Base-by-base conservation (phyloP, 2,113 vertebrate genomes). In the Grantiella picta region DNA sequence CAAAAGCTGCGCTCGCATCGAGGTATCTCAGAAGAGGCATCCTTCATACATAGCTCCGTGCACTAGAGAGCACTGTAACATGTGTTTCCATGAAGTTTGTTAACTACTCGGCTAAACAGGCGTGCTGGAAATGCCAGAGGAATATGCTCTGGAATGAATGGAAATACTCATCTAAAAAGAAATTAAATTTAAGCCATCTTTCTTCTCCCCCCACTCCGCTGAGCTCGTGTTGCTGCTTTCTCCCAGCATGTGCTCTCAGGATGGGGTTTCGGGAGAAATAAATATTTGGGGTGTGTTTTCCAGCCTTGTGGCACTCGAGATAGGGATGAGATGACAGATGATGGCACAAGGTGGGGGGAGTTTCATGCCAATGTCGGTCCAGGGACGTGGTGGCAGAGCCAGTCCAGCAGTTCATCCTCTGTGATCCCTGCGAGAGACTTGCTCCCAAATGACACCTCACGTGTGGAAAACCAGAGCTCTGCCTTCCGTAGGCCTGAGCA, bases 291-390 rank as follows among this genome's bases (percentile, higher is more conserved):
- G 52, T 2, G 2, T 11, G 4, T 81, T 92, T 77, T 81, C 42
- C 76, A 89, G 50, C 40, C 65, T 49, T 5, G 20, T 4, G 6
- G 85, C 31, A 33, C 82, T 49, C 0, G 1, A 69, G 70, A 8
- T 13, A 22, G 54, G 40, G 49, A 49, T 22, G 33, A 6, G 14
- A 11, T 24, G 69, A 53, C 17, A 76, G 57, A 29, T 14, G 24
- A 75, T 0, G 3, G 44, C 1, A 3, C 6, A 0, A 0, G 0
- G 44, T 19, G 5, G 16, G 5, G 6, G 40, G 42, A 10, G 5
- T 21, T 73, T 78, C 44, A 7, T 33, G 60, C 49, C 40, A 15
- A 28, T 1, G 0, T 50, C 49, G 87, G 57, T 40, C n/a, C 4
- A 1, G 15, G 53, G 77, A 72, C 0, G 1, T 2, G 2, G 21